These are phyloP conservation scores for Ptyas mucosa DNA, from an alignment of 2,113 vertebrate species.

Conservation along the genomic window DNA sequence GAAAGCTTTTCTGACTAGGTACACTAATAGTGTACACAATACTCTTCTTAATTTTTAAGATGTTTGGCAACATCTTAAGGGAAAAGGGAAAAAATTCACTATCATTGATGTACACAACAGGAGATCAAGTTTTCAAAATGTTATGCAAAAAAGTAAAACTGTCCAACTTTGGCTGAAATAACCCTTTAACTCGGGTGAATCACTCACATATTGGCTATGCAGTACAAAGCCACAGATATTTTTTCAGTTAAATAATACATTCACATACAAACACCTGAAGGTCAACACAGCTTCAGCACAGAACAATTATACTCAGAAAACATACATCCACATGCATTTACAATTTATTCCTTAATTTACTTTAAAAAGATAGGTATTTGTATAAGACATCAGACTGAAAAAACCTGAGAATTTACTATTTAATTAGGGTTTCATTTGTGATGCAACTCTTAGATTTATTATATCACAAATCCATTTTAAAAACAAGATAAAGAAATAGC, in stretches of 20 bases:
- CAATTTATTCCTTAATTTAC: background rate
- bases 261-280: background rate
- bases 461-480: constrained; percentile 1
- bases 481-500: constrained; percentile 18
- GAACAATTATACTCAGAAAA: background rate
- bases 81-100: constrained; percentile 19
- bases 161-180: constrained; percentile 51
- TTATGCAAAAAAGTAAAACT: constrained; percentile 19
- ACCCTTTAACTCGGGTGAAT: background rate
- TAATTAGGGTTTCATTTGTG: constrained; percentile 34
- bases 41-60: constrained; percentile 43
- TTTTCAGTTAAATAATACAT: background rate
- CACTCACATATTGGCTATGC: constrained; percentile 14
- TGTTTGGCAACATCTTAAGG: background rate
- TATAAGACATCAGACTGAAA: constrained; percentile 24
- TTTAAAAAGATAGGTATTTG: background rate
- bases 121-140: constrained; percentile 3
- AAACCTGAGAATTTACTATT: background rate
- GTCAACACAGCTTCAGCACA: background rate
- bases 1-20: constrained; percentile 33
- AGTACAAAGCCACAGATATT: background rate
- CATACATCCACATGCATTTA: background rate
- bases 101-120: constrained; percentile 40
- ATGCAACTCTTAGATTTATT: background rate
- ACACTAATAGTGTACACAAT: constrained; percentile 34